Conservation (phyloP, 2,888 invertebrate species). For the Pristionchus arcanus region DNA sequence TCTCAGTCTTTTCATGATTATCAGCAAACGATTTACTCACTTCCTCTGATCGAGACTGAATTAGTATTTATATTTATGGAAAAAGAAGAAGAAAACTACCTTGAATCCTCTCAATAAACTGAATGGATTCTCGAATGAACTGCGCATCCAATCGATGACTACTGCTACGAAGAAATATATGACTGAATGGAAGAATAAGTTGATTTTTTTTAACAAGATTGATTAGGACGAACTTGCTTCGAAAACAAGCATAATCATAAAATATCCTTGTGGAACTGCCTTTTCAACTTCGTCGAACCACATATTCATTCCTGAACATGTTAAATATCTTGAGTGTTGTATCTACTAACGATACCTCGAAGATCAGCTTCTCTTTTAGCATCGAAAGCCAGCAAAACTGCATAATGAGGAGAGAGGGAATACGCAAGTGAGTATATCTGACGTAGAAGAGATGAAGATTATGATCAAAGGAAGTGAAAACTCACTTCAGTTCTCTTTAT, state of each 20-base stretch:
- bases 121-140: constrained; percentile 44
- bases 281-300: neutral
- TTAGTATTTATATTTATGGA: neutral
- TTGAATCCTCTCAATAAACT: neutral
- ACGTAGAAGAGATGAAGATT: neutral
- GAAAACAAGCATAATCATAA: neutral
- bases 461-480: neutral
- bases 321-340: neutral
- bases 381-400: neutral
- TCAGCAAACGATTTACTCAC: neutral
- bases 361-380: constrained; percentile 10
- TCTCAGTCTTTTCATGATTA: neutral
- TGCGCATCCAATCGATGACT: neutral
- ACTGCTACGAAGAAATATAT: neutral
- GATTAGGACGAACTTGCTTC: neutral
- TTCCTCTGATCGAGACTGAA: neutral
- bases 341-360: neutral
- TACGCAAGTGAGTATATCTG: neutral
- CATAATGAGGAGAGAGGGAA: neutral
- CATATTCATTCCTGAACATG: neutral
- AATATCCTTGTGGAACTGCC: neutral
- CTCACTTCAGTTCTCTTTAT: neutral
- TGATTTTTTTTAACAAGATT: neutral
- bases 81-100: neutral
- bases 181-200: neutral